These are phyloP conservation scores for Anguilla pacifica DNA, from an alignment of 2,797 vertebrate species.

Conservation along the genomic window DNA sequence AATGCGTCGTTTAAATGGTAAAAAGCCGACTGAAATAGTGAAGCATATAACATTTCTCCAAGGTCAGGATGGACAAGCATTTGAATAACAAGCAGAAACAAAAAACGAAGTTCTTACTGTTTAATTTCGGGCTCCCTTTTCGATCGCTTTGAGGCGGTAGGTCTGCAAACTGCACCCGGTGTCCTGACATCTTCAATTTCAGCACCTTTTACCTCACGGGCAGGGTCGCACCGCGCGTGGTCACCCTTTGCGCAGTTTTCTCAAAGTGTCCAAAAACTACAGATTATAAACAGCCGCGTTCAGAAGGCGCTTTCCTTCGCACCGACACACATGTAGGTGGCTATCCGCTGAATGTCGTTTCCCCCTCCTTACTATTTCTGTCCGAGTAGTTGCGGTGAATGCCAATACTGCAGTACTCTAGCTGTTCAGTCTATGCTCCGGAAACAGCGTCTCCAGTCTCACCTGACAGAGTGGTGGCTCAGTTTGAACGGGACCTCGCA, in stretches of 20 bases:
- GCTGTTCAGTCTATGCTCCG: conserved; percentile 35
- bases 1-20: neutral
- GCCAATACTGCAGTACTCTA: conserved; percentile 58
- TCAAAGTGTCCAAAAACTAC: conserved; percentile 59
- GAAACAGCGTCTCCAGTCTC: conserved; percentile 43
- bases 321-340: neutral
- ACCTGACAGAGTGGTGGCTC: conserved; percentile 47
- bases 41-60: conserved; percentile 14
- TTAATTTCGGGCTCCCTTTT: conserved; percentile 65
- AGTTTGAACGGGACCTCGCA: conserved; percentile 25
- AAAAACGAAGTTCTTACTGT: conserved; percentile 68
- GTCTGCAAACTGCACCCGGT: conserved; percentile 80
- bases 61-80: conserved; percentile 37
- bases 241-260: conserved; percentile 28
- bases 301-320: conserved; percentile 30
- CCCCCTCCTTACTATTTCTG: conserved; percentile 33
- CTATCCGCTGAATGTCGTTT: conserved; percentile 44
- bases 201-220: conserved; percentile 35
- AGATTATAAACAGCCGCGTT: conserved; percentile 19
- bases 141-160: conserved; percentile 65
- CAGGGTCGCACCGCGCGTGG: conserved; percentile 20
- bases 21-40: too few relatives aligned
- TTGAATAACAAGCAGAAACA: neutral
- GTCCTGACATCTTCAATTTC: conserved; percentile 72
- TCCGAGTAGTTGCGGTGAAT: conserved; percentile 40